Evolutionary conservation across 2,113 vertebrate species (phyloP).

Genomic region (Colossoma macropomum): DNA sequence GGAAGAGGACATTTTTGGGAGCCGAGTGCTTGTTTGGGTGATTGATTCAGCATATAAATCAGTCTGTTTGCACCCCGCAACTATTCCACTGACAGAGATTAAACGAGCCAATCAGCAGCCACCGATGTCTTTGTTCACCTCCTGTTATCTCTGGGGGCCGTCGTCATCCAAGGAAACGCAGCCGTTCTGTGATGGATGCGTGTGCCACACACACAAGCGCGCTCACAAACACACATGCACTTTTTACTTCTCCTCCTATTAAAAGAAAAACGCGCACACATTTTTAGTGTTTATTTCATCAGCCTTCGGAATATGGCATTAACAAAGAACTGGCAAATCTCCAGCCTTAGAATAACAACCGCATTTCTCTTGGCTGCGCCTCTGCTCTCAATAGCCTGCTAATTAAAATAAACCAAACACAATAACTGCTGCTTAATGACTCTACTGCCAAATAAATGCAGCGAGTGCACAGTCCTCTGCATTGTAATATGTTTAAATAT

Average conservation of each 20-base stretch:
- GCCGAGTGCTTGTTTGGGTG: constrained; percentile 39
- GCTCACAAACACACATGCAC: constrained; percentile 13
- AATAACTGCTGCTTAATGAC: constrained; percentile 60
- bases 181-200: constrained; percentile 53
- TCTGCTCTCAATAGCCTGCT: constrained; percentile 46
- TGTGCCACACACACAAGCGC: constrained; percentile 38
- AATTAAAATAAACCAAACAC: constrained; percentile 63
- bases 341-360: constrained; percentile 36
- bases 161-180: constrained; percentile 51
- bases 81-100: constrained; percentile 57
- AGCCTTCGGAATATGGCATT: constrained; percentile 40
- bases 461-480: constrained; percentile 13
- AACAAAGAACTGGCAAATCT: constrained; percentile 51
- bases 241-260: background rate
- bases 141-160: constrained; percentile 55
- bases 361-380: constrained; percentile 18
- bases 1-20: constrained; percentile 14
- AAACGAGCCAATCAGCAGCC: constrained; percentile 60
- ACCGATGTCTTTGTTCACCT: constrained; percentile 58
- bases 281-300: constrained; percentile 56
- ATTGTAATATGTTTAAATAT: constrained; percentile 56
- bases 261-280: background rate
- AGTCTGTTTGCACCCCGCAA: constrained; percentile 47
- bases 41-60: constrained; percentile 64
- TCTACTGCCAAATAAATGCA: constrained; percentile 44